Percentiles rank a stretch among this genome's conserved stretches.
Conservation (phyloP, 2,797 vertebrate species). For the Orientallactaga sibirica region DNA sequence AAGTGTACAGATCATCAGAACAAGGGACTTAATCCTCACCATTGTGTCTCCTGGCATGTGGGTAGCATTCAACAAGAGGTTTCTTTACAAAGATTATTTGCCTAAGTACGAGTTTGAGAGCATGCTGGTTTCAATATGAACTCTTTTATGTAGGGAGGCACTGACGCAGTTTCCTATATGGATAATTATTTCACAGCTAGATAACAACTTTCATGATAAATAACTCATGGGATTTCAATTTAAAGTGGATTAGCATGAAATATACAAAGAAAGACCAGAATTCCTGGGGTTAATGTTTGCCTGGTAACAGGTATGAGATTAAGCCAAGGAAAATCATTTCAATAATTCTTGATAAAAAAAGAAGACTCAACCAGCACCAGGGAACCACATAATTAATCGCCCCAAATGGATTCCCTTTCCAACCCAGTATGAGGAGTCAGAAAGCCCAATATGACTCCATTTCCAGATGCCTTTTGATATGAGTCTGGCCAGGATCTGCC, state of each 20-base stretch:
- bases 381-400: slow-evolving; percentile 51
- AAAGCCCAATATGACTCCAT: slow-evolving; percentile 21
- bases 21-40: not conserved
- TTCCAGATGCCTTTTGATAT: slow-evolving; percentile 33
- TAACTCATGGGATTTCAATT: slow-evolving; percentile 6
- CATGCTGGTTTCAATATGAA: slow-evolving; percentile 10
- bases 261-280: not conserved
- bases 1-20: not conserved
- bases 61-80: not conserved
- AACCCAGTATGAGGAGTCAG: slow-evolving; percentile 19
- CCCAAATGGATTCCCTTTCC: slow-evolving; percentile 11
- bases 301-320: slow-evolving; percentile 15
- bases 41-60: not conserved
- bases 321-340: slow-evolving; percentile 45
- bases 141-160: not conserved
- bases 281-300: slow-evolving; percentile 20
- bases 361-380: slow-evolving; percentile 44
- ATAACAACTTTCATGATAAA: slow-evolving; percentile 53
- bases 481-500: not conserved
- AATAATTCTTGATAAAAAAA: slow-evolving; percentile 7
- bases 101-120: not conserved
- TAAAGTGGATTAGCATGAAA: slow-evolving; percentile 54
- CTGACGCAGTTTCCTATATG: not conserved
- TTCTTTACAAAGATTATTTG: slow-evolving; percentile 14
- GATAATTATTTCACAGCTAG: slow-evolving; percentile 31